phyloP scores from a whole-genome alignment of 2,888 invertebrate species.

The Brachylomia viminalis region DNA sequence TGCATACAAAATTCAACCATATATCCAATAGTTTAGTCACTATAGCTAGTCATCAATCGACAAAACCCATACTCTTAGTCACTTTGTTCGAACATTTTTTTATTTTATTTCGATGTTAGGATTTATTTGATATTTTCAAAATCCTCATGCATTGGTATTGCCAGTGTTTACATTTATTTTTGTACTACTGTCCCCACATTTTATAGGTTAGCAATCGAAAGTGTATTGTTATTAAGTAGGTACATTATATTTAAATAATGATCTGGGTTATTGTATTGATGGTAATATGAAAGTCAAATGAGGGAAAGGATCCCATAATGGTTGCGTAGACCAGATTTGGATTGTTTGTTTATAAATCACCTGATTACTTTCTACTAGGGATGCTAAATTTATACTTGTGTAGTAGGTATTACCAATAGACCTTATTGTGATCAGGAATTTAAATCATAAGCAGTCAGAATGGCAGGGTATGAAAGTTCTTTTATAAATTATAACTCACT shows the following conservation, averaged over 20 bases:
- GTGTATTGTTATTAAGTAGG: slow-evolving; percentile 25
- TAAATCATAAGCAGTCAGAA: too few species aligned
- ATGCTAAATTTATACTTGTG: not conserved
- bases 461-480: too few species aligned
- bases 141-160: not conserved
- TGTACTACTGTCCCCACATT: not conserved
- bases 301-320: slow-evolving; percentile 52
- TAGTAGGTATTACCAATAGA: not conserved
- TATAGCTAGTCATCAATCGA: too few species aligned
- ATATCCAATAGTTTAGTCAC: too few species aligned
- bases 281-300: slow-evolving; percentile 55
- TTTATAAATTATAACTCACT: too few species aligned
- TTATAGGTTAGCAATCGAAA: slow-evolving; percentile 32
- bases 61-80: not conserved
- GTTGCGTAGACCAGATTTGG: slow-evolving; percentile 39
- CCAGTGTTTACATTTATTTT: not conserved
- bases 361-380: slow-evolving; percentile 44
- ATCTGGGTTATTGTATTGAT: slow-evolving; percentile 39
- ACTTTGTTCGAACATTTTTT: not conserved
- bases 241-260: slow-evolving; percentile 50
- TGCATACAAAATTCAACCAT: not conserved
- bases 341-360: slow-evolving; percentile 51
- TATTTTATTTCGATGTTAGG: not conserved
- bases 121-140: not conserved
- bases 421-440: not conserved